Percentiles rank a stretch among this genome's conserved stretches.
Evolutionary conservation across 2,113 vertebrate genomes (phyloP).

Genomic region (Scalopus aquaticus): DNA sequence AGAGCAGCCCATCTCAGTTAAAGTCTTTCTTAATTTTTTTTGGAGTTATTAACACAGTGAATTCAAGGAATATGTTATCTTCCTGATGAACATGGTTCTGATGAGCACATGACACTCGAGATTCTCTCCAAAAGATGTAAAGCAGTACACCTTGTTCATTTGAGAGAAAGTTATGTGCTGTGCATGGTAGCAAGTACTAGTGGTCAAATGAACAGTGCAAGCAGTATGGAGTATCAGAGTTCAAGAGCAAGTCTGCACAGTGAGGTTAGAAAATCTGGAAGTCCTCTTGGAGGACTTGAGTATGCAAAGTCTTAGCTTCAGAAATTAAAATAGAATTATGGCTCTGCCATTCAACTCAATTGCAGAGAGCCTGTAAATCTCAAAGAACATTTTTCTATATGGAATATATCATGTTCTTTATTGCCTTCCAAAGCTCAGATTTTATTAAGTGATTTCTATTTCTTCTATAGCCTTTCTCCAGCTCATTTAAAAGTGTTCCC

Average conservation of each 20-base stretch:
- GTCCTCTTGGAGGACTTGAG: neutral
- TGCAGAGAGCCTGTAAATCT: neutral
- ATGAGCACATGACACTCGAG: neutral
- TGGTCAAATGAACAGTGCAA: neutral
- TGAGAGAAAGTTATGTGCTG: neutral
- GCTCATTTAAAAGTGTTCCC: constrained; percentile 16
- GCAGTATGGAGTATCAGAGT: neutral
- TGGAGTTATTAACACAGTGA: neutral
- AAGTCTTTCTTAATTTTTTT: neutral
- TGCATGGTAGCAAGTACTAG: neutral
- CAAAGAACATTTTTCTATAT: neutral
- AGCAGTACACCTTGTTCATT: neutral
- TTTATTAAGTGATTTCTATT: constrained; percentile 31
- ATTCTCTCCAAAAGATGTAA: neutral
- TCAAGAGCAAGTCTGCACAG: neutral
- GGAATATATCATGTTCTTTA: neutral
- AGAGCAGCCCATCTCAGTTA: neutral
- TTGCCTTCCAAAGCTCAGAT: neutral
- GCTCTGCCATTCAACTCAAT: neutral
- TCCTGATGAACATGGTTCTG: neutral
- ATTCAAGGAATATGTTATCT: neutral
- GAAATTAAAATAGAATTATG: constrained; percentile 3
- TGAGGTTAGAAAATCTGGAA: neutral
- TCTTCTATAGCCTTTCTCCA: neutral
- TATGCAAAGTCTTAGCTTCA: neutral